A percentile compares a stretch with the other conserved stretches of the same genome.
Evolutionary conservation across 2,797 vertebrate species (phyloP).

Genomic region (Anolis apletophallus): DNA sequence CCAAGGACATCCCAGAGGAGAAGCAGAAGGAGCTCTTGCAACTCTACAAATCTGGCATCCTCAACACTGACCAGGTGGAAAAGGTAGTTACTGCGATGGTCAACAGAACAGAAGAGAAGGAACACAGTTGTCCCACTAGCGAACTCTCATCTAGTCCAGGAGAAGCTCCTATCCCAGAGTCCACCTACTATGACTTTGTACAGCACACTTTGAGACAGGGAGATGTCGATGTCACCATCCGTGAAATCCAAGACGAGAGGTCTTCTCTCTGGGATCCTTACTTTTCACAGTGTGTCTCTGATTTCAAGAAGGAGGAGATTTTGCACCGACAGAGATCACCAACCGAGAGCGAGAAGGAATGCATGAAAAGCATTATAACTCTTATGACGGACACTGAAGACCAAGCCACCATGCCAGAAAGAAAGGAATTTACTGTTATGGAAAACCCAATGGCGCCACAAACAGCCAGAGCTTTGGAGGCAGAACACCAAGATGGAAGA

Average conservation of each 20-base stretch:
- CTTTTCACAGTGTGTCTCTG: constrained; percentile 82
- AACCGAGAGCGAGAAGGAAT: neutral
- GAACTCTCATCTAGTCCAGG: constrained; percentile 65
- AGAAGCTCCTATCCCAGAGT: constrained; percentile 75
- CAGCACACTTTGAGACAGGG: constrained; percentile 76
- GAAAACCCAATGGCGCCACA: neutral
- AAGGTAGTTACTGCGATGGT: constrained; percentile 2
- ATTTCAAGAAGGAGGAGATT: constrained; percentile 77
- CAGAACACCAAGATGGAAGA: neutral
- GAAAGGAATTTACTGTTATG: neutral
- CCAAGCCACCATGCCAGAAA: constrained; percentile 67
- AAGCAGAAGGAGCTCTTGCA: constrained; percentile 79
- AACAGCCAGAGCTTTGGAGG: too few relatives aligned
- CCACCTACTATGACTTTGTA: constrained; percentile 46
- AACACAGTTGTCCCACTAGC: neutral
- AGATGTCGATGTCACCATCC: constrained; percentile 78
- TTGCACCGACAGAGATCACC: neutral
- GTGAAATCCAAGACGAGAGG: constrained; percentile 74
- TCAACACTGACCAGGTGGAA: constrained; percentile 34
- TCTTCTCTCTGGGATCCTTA: constrained; percentile 87
- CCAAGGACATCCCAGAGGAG: constrained; percentile 80
- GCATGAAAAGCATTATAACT: neutral
- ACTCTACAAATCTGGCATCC: constrained; percentile 57
- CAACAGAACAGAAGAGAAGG: neutral
- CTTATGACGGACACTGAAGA: neutral